Conservation (phyloP, 2,797 vertebrate species). For the Emys orbicularis region DNA sequence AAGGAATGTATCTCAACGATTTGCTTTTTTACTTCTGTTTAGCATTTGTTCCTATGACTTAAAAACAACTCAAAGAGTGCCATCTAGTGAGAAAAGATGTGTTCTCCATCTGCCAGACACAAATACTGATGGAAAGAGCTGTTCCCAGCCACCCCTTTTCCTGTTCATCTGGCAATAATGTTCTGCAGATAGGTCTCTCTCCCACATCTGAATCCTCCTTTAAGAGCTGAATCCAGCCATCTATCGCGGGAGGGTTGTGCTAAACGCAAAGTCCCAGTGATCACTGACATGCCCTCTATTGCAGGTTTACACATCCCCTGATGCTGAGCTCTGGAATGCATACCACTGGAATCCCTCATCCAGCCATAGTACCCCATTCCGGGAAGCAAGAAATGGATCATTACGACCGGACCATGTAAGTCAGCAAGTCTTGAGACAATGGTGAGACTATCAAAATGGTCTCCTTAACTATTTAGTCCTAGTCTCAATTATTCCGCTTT, state of each 20-base stretch:
- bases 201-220: neutral
- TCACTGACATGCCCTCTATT: neutral
- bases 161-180: neutral
- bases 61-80: neutral
- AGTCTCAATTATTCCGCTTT: rapidly evolving
- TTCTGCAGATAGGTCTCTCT: neutral
- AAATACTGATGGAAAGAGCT: neutral
- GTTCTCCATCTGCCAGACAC: neutral
- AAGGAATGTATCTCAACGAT: neutral
- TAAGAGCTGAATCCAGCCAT: neutral
- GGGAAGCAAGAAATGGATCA: constrained; percentile 96
- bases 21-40: constrained; percentile 52
- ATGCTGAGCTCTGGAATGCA: constrained; percentile 96
- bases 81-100: neutral
- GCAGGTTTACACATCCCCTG: constrained; percentile 96
- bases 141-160: neutral
- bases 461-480: neutral
- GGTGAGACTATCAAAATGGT: neutral
- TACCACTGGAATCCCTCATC: constrained; percentile 96
- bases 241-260: neutral
- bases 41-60: constrained; percentile 25
- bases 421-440: neutral
- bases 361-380: constrained; percentile 93
- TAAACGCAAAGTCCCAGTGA: neutral
- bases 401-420: constrained; percentile 92